phyloP scores from a whole-genome alignment of 2,797 vertebrate genomes.

The Lacerta bilineata region DNA sequence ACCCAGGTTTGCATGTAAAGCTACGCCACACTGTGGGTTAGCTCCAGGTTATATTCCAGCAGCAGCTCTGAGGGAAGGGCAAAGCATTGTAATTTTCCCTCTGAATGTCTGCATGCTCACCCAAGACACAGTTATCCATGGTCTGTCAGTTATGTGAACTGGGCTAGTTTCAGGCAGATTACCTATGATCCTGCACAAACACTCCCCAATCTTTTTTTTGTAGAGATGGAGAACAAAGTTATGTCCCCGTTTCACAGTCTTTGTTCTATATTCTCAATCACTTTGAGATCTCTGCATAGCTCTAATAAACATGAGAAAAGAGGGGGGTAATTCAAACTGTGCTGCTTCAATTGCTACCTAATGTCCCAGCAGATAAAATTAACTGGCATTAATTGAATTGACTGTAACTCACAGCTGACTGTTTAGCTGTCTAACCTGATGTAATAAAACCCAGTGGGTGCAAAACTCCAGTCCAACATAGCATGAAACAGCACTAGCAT shows the following conservation, averaged over 20 bases:
- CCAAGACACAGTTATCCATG: too few species aligned
- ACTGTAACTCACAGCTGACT: background rate
- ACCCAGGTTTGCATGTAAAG: too few species aligned
- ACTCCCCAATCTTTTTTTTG: background rate
- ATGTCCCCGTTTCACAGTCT: background rate
- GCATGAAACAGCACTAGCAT: background rate
- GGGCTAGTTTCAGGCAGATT: too few species aligned
- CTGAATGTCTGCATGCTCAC: too few species aligned
- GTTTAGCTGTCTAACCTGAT: background rate
- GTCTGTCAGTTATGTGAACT: too few species aligned
- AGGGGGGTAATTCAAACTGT: background rate
- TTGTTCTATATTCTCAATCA: background rate
- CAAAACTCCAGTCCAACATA: background rate
- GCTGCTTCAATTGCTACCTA: background rate
- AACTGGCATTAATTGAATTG: slow-evolving; percentile 34
- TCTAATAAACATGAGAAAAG: background rate
- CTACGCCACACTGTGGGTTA: too few species aligned
- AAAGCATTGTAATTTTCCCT: too few species aligned
- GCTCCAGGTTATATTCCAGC: too few species aligned
- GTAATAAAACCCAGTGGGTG: slow-evolving; percentile 1
- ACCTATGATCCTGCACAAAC: background rate
- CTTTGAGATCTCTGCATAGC: background rate
- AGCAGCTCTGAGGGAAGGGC: too few species aligned
- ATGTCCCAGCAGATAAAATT: slow-evolving; percentile 19
- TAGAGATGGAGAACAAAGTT: background rate